phyloP scores from a whole-genome alignment of 2,113 vertebrate species.

The Marcusenius ussheri region DNA sequence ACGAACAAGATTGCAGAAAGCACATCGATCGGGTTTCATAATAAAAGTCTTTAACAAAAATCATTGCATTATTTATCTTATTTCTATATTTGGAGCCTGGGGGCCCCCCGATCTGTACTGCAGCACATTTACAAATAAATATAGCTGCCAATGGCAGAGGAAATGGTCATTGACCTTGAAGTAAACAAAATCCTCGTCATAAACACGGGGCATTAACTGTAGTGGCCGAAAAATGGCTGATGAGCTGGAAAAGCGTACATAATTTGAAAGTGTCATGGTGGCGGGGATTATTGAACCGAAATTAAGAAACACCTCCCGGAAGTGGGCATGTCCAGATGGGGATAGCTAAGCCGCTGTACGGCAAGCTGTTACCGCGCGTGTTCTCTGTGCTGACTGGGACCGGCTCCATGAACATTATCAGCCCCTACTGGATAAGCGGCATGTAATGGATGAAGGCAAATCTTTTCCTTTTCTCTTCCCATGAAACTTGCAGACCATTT shows the following conservation, averaged over 20 bases:
- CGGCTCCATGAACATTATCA: background rate
- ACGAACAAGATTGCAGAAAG: background rate
- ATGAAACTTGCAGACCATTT: background rate
- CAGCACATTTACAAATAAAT: background rate
- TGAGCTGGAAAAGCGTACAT: background rate
- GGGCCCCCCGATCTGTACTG: background rate
- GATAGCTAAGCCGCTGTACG: background rate
- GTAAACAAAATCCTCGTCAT: background rate
- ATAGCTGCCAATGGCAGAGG: background rate
- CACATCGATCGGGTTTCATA: background rate
- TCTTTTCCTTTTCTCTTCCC: background rate
- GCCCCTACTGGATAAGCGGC: background rate
- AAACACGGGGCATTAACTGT: conserved; percentile 3
- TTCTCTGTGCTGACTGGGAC: background rate
- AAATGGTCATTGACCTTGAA: conserved; percentile 10
- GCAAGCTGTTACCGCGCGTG: background rate
- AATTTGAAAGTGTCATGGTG: background rate
- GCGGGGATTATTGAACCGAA: background rate
- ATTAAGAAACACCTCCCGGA: background rate
- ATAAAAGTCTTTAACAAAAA: background rate
- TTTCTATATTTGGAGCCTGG: background rate
- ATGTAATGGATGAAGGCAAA: background rate
- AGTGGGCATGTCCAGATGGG: background rate
- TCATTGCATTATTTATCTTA: background rate
- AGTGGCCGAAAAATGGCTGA: background rate